Percentiles rank a stretch among this genome's conserved stretches.
Conservation (phyloP, 2,113 vertebrate genomes). For the Macaca mulatta region DNA sequence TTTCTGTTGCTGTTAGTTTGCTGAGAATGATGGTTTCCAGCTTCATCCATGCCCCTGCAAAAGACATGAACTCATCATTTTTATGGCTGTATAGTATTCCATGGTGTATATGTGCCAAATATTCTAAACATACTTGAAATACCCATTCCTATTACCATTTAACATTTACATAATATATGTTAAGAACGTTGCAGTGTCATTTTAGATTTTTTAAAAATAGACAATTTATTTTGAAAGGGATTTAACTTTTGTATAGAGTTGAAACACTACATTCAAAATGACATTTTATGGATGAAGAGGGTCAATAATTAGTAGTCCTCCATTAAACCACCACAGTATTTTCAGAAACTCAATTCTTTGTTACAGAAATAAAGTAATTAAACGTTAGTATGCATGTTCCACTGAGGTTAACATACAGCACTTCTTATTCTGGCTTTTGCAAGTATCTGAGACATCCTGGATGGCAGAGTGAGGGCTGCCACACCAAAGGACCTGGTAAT, state of each 20-base stretch:
- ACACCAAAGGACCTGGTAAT: neutral
- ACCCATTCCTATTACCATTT: neutral
- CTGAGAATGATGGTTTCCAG: no score
- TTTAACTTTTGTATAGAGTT: neutral
- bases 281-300: neutral
- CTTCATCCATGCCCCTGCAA: no score
- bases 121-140: neutral
- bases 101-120: no score
- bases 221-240: neutral
- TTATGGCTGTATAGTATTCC: no score
- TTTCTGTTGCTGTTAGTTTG: no score
- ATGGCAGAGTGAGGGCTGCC: fast-evolving
- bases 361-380: neutral
- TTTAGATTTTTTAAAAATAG: neutral
- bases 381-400: neutral
- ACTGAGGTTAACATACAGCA: neutral
- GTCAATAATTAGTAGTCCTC: neutral
- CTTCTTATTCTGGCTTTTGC: neutral
- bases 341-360: neutral
- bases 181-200: neutral
- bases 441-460: neutral
- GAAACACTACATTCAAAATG: neutral
- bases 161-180: neutral
- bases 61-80: no score
- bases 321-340: neutral